phyloP scores from a whole-genome alignment of 1,140 invertebrate species.

The Samia ricini region DNA sequence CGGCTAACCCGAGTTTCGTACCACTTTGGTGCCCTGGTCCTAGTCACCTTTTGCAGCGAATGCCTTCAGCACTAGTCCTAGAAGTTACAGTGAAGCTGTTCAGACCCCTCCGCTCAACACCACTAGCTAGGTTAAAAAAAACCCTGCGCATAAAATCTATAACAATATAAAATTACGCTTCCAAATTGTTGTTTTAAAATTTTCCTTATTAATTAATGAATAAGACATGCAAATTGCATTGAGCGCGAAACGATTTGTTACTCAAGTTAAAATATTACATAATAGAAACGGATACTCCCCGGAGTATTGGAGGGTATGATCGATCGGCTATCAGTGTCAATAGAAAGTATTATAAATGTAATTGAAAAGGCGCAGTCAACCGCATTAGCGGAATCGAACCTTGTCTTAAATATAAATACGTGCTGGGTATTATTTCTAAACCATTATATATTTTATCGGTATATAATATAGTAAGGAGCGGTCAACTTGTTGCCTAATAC shows the following conservation, averaged over 20 bases:
- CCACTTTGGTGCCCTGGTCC: too few relatives aligned
- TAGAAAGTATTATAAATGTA: slow-evolving; percentile 7
- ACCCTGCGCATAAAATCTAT: not conserved
- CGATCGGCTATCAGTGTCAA: slow-evolving; percentile 7
- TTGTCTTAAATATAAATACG: not conserved
- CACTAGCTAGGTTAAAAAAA: too few relatives aligned
- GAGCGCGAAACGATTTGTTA: slow-evolving; percentile 5
- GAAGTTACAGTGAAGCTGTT: too few relatives aligned
- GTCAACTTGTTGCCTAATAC: too few relatives aligned
- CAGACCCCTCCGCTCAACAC: too few relatives aligned
- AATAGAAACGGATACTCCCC: slow-evolving; percentile 1
- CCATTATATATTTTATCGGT: too few relatives aligned
- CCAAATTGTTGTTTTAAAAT: not conserved
- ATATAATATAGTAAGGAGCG: too few relatives aligned
- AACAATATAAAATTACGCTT: not conserved
- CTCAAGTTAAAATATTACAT: slow-evolving; percentile 7
- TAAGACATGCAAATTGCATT: slow-evolving; percentile 5
- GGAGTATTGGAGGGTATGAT: not conserved
- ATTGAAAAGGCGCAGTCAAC: slow-evolving; percentile 7
- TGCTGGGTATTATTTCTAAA: too few relatives aligned
- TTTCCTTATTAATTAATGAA: slow-evolving; percentile 2
- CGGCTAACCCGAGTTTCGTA: too few relatives aligned
- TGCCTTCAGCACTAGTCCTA: too few relatives aligned
- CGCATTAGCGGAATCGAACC: not conserved
- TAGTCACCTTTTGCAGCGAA: too few relatives aligned